Conservation (phyloP, 2,888 invertebrate species). For the Drepana falcataria region DNA sequence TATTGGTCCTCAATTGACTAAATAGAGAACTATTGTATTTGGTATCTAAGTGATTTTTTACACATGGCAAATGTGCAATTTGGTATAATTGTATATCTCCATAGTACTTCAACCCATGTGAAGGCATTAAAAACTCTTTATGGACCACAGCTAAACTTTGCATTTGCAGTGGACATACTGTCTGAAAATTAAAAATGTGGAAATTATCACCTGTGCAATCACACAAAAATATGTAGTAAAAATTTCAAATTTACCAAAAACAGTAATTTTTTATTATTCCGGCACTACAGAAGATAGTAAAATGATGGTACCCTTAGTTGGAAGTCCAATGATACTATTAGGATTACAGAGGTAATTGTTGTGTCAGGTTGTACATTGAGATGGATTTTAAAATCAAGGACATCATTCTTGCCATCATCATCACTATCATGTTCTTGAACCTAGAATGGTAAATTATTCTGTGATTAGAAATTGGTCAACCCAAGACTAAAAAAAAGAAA, state of each 20-base stretch:
- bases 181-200: constrained; percentile 41
- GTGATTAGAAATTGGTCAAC: no score
- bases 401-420: constrained; percentile 81
- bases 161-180: constrained; percentile 76
- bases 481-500: no score
- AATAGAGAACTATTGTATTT: constrained; percentile 79
- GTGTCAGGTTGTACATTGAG: constrained; percentile 72
- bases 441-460: constrained; percentile 51
- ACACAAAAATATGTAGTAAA: constrained; percentile 1
- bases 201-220: background rate
- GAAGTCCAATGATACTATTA: constrained; percentile 80
- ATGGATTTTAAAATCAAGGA: constrained; percentile 77
- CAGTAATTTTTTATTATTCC: no score
- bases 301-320: constrained; percentile 76
- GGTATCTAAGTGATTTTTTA: constrained; percentile 64
- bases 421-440: constrained; percentile 82
- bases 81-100: constrained; percentile 73
- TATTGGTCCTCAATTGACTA: constrained; percentile 39
- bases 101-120: constrained; percentile 54
- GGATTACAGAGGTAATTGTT: constrained; percentile 74
- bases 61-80: constrained; percentile 65
- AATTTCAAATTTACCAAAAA: no score
- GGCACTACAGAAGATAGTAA: constrained; percentile 11
- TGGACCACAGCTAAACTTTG: constrained; percentile 70
- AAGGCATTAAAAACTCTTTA: constrained; percentile 53